These are phyloP conservation scores for Hippoglossus hippoglossus DNA, from an alignment of 2,797 vertebrate genomes.

Conservation along the genomic window DNA sequence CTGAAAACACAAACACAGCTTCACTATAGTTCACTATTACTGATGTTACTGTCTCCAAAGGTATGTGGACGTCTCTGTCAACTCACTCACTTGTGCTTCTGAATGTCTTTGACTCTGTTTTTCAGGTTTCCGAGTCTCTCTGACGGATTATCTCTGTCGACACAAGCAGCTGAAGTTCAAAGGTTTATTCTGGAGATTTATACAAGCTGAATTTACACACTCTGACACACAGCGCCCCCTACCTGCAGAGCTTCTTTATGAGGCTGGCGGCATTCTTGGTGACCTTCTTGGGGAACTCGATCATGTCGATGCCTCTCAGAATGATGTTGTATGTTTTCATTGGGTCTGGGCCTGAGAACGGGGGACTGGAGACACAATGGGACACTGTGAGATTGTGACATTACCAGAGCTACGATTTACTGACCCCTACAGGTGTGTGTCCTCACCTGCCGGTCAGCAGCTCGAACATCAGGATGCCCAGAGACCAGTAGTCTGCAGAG, in stretches of 20 bases:
- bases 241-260: constrained; percentile 99
- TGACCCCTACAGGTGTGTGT: neutral
- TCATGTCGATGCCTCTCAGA: constrained; percentile 97
- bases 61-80: neutral
- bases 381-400: neutral
- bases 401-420: fast-evolving
- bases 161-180: neutral
- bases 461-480: constrained; percentile 98
- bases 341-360: constrained; percentile 97
- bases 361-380: constrained; percentile 84
- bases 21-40: neutral
- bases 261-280: constrained; percentile 96
- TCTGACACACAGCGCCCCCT: constrained; percentile 1
- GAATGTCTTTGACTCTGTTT: constrained; percentile 97
- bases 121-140: constrained; percentile 98
- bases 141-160: constrained; percentile 92
- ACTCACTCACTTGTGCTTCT: constrained; percentile 96
- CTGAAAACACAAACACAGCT: constrained; percentile 67
- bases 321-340: constrained; percentile 99
- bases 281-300: constrained; percentile 99
- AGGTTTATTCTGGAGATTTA: fast-evolving
- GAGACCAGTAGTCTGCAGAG: constrained; percentile 98
- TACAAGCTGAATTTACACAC: neutral
- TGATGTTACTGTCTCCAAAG: fast-evolving
- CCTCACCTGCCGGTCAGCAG: constrained; percentile 97